Evolutionary conservation across 2,797 vertebrate genomes (phyloP).

Genomic region (Sphaeramia orbicularis): DNA sequence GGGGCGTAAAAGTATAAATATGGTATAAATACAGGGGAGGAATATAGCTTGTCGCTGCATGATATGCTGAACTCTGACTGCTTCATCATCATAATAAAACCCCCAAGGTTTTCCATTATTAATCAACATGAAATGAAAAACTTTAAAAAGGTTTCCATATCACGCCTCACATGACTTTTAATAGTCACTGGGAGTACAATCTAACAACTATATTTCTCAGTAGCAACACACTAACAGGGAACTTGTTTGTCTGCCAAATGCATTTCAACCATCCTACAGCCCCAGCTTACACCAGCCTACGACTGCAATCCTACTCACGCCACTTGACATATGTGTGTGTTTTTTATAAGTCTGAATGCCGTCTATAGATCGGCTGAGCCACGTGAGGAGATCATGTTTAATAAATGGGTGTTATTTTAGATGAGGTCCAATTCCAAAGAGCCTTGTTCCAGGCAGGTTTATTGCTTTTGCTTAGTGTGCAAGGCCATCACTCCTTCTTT

Average conservation of each 20-base stretch:
- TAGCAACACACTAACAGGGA: constrained; percentile 43
- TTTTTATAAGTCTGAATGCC: constrained; percentile 54
- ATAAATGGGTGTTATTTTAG: constrained; percentile 75
- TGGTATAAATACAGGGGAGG: not conserved
- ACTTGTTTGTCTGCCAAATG: constrained; percentile 55
- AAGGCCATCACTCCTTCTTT: constrained; percentile 54
- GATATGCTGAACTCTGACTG: not conserved
- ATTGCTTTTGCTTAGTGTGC: constrained; percentile 69
- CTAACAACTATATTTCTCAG: constrained; percentile 18
- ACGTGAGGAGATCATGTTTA: constrained; percentile 70
- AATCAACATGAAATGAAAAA: not conserved
- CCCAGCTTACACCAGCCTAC: constrained; percentile 40
- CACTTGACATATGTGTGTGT: constrained; percentile 28
- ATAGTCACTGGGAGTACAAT: constrained; percentile 9
- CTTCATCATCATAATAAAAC: too few relatives aligned
- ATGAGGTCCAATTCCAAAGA: constrained; percentile 51
- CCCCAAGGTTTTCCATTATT: not conserved
- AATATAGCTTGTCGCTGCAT: constrained; percentile 2
- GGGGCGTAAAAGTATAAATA: constrained; percentile 12
- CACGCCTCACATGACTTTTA: too few relatives aligned
- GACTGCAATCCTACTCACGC: constrained; percentile 35
- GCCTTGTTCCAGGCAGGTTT: constrained; percentile 63
- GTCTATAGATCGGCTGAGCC: constrained; percentile 36
- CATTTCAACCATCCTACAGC: constrained; percentile 61
- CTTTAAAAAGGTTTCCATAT: not conserved